Conservation (phyloP, 2,113 vertebrate species). For the Butorides virescens region DNA sequence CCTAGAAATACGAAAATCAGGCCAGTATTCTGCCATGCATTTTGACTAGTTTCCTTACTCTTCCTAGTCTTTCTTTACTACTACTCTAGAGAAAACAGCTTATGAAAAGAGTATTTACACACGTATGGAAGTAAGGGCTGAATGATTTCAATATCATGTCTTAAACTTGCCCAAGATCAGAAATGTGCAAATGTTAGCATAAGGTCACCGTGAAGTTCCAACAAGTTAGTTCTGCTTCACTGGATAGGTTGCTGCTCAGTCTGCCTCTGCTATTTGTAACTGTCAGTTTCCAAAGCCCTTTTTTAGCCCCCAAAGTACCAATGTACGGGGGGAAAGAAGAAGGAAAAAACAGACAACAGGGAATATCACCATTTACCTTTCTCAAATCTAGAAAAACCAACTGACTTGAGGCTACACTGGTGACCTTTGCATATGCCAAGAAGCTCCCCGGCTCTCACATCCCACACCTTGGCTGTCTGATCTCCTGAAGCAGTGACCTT, state of each 20-base stretch:
- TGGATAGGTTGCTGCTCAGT: neutral
- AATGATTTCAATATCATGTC: neutral
- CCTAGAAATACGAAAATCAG: neutral
- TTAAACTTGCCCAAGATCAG: neutral
- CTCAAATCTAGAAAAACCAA: constrained; percentile 88
- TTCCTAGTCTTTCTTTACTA: neutral
- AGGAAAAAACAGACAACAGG: neutral
- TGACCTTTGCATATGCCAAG: constrained; percentile 93
- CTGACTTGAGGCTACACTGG: constrained; percentile 96
- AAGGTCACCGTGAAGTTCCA: neutral
- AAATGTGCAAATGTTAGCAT: neutral
- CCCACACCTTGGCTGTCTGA: constrained; percentile 94
- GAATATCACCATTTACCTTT: constrained; percentile 79
- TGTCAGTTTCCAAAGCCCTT: neutral
- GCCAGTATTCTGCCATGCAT: neutral
- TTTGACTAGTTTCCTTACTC: neutral
- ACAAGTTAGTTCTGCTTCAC: neutral
- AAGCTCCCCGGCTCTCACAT: constrained; percentile 85
- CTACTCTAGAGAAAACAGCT: neutral
- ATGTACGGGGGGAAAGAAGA: neutral
- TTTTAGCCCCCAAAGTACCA: neutral
- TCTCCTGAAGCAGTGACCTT: constrained; percentile 97
- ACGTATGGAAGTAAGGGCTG: neutral
- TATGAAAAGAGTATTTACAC: neutral
- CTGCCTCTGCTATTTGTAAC: neutral